Evolutionary conservation across 2,113 vertebrate genomes (phyloP), one percentile per base, ranked within the genome.

Genomic region (Pygathrix nemaeus): DNA sequence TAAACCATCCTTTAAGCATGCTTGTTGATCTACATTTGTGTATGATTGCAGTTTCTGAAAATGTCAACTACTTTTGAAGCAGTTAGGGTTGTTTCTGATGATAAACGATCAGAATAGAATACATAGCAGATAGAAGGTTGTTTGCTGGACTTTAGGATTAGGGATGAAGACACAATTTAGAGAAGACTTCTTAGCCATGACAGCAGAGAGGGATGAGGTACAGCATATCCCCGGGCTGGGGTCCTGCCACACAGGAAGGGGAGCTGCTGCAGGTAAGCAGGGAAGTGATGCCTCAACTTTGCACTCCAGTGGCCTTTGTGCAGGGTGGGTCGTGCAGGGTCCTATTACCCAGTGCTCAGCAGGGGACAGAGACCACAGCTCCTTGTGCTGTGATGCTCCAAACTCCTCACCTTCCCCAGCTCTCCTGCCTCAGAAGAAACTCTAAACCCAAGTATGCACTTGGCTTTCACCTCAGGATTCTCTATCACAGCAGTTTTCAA

Each of bases 61-160:
- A 94, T 85, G 48, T 61, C 76, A 94, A 30, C 52, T 50, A 83
- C 64, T 84, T 17, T 14, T 59, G 38, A 89, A 64, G 38, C 25
- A 35, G 70, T 17, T 48, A 50, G 48, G 70, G 21, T 68, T 92
- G 72, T 57, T 57, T 79, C 73, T 40, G 32, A 92, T 64, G 48
- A 4, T 35, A 45, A 57, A 55, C 27, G 11, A 78, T 35, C 16
- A 64, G 57, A 70, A 23, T 21, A 61, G 68, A 92, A 12, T 45
- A 30, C 16, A 23, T 23, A 20, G 2, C 27, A 70, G 87, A 78
- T 20, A 13, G 55, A 50, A 86, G 30, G 35, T 40, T 27, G n/a
- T 57, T 35, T 30, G 59, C 5, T 61, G 59, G 59, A 27, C 25
- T 9, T n/a, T 72, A 40, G 21, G 21, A 16, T 7, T 50, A 40